phyloP scores from a whole-genome alignment of 2,888 invertebrate genomes.

The Lagria hirta region DNA sequence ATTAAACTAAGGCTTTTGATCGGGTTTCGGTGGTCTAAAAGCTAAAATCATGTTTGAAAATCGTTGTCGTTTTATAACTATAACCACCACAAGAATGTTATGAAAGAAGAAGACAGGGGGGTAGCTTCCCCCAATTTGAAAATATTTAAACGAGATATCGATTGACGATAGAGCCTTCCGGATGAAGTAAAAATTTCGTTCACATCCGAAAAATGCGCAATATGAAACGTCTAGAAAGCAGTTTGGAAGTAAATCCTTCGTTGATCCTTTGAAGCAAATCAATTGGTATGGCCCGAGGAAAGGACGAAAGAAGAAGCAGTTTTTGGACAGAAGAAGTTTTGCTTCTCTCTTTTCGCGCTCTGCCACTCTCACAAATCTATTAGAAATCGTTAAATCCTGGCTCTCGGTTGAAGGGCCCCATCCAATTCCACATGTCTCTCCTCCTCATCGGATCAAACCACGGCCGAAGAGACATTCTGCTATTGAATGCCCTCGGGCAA shows the following conservation, averaged over 20 bases:
- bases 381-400: slow-evolving; percentile 55
- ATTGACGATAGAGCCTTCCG: background rate
- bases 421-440: slow-evolving; percentile 52
- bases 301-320: slow-evolving; percentile 38
- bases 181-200: slow-evolving; percentile 1
- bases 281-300: slow-evolving; percentile 46
- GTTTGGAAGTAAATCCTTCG: slow-evolving; percentile 42
- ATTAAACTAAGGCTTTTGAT: no score
- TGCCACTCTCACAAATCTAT: slow-evolving; percentile 53
- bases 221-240: slow-evolving; percentile 40
- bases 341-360: slow-evolving; percentile 41
- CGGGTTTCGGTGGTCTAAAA: no score
- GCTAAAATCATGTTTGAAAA: no score
- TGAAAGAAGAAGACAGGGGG: no score
- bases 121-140: no score
- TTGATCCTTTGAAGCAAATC: slow-evolving; percentile 47
- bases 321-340: slow-evolving; percentile 45
- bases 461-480: slow-evolving; percentile 48
- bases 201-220: slow-evolving; percentile 26
- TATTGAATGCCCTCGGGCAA: slow-evolving; percentile 47
- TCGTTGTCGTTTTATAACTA: no score
- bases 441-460: slow-evolving; percentile 45
- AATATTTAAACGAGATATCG: slow-evolving; percentile 1
- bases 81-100: no score
- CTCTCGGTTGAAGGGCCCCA: slow-evolving; percentile 48